Evolutionary conservation across 2,888 invertebrate genomes (phyloP).

Genomic region (Steromphala cineraria): DNA sequence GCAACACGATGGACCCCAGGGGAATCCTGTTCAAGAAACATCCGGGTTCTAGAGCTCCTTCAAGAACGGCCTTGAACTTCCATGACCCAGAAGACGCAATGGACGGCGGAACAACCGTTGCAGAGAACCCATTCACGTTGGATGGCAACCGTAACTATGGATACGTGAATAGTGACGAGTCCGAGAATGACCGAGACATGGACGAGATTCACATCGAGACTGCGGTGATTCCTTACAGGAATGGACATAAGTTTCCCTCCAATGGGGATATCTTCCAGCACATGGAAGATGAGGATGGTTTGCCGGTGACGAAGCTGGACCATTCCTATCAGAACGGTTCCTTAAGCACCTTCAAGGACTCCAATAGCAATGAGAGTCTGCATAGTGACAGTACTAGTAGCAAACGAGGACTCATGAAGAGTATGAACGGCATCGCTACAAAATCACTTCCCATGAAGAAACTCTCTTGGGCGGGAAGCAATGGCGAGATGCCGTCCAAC

Average conservation of each 20-base stretch:
- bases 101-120: conserved; percentile 50
- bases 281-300: conserved; percentile 38
- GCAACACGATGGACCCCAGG: conserved; percentile 47
- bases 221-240: conserved; percentile 53
- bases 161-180: conserved; percentile 47
- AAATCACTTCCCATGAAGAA: conserved; percentile 36
- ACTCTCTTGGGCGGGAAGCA: conserved; percentile 46
- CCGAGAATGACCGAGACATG: conserved; percentile 47
- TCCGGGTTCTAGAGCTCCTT: conserved; percentile 47
- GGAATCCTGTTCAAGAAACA: conserved; percentile 54
- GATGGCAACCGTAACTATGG: conserved; percentile 42
- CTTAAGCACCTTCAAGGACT: conserved; percentile 48
- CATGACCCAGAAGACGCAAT: conserved; percentile 47
- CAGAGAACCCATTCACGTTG: conserved; percentile 49
- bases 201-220: conserved; percentile 57
- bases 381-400: conserved; percentile 54
- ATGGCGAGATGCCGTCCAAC: conserved; percentile 46
- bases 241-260: background rate
- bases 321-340: conserved; percentile 36
- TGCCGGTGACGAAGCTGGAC: conserved; percentile 19
- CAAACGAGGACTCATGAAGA: conserved; percentile 48
- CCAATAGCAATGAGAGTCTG: conserved; percentile 51
- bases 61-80: conserved; percentile 44
- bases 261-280: background rate
- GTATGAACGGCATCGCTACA: conserved; percentile 28